phyloP scores from a whole-genome alignment of 2,888 invertebrate genomes.

The Saturnia japonica region DNA sequence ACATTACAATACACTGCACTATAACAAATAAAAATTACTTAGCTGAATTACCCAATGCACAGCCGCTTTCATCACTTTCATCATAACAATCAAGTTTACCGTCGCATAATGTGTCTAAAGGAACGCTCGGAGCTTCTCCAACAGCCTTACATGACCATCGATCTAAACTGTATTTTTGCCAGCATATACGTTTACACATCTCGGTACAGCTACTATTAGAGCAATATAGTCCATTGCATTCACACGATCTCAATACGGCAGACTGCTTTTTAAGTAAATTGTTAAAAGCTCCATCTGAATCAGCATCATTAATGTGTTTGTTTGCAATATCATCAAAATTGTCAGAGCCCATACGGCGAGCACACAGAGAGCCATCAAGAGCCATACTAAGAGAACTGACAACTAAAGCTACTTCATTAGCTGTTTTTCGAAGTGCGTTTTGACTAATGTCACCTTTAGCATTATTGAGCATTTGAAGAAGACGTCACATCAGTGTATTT shows the following conservation, averaged over 20 bases:
- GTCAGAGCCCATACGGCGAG: slow-evolving; percentile 16
- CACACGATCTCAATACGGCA: slow-evolving; percentile 46
- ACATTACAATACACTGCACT: no score
- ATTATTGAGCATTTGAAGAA: slow-evolving; percentile 1
- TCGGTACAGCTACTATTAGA: slow-evolving; percentile 40
- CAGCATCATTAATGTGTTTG: slow-evolving; percentile 19
- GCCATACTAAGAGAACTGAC: slow-evolving; percentile 48
- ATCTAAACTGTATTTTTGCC: slow-evolving; percentile 50
- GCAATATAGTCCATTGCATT: slow-evolving; percentile 49
- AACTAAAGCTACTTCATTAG: slow-evolving; percentile 46
- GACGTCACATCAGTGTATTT: slow-evolving; percentile 33
- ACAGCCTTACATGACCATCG: slow-evolving; percentile 56
- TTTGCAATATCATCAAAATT: slow-evolving; percentile 10
- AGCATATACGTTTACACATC: slow-evolving; percentile 55
- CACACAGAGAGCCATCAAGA: slow-evolving; percentile 51
- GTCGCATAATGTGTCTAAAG: slow-evolving; percentile 60
- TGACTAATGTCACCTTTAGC: slow-evolving; percentile 12
- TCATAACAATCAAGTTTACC: slow-evolving; percentile 71
- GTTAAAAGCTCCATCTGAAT: slow-evolving; percentile 24
- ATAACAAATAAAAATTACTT: slow-evolving; percentile 5
- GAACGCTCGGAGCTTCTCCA: slow-evolving; percentile 40
- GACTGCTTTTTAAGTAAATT: slow-evolving; percentile 24
- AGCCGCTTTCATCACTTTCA: slow-evolving; percentile 61
- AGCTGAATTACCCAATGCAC: slow-evolving; percentile 46
- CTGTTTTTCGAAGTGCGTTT: slow-evolving; percentile 31